phyloP scores from a whole-genome alignment of 2,888 invertebrate species.

The Philereme transversata region DNA sequence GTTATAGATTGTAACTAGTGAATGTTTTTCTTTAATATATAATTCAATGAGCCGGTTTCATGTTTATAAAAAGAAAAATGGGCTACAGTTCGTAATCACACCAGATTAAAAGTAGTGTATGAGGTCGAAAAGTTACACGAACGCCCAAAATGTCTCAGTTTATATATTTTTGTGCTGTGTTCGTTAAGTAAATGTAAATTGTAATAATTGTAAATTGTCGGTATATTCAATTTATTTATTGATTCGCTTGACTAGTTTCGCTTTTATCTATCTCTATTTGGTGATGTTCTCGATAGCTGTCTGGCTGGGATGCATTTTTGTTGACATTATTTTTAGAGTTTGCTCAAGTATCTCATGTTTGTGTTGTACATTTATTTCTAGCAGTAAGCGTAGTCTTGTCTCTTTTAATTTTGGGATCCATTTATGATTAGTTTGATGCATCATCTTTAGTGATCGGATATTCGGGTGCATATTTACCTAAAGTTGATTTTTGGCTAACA shows the following conservation, averaged over 20 bases:
- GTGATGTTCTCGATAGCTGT: conserved; percentile 63
- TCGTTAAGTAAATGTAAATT: conserved; percentile 82
- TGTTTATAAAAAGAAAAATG: conserved; percentile 46
- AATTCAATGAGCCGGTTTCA: conserved; percentile 74
- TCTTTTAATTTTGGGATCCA: conserved; percentile 43
- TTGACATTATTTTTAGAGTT: conserved; percentile 60
- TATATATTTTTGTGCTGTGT: conserved; percentile 79
- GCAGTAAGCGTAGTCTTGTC: conserved; percentile 61
- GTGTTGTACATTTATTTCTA: conserved; percentile 70
- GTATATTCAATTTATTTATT: conserved; percentile 82
- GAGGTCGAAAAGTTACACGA: conserved; percentile 4
- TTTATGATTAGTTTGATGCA: conserved; percentile 17
- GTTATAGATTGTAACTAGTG: conserved; percentile 75
- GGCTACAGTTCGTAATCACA: conserved; percentile 13
- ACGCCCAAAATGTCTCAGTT: conserved; percentile 36
- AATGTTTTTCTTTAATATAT: conserved; percentile 71
- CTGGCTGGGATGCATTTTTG: conserved; percentile 76
- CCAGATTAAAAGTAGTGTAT: neutral
- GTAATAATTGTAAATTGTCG: conserved; percentile 82
- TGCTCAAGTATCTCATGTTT: conserved; percentile 75
- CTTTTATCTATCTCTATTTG: conserved; percentile 59
- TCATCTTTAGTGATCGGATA: too few species aligned
- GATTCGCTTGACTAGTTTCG: conserved; percentile 76
- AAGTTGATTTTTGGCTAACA: too few species aligned
- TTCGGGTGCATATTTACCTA: too few species aligned